These are phyloP conservation scores for Ennomos fuscantarius DNA, from an alignment of 2,888 invertebrate genomes.

Conservation along the genomic window DNA sequence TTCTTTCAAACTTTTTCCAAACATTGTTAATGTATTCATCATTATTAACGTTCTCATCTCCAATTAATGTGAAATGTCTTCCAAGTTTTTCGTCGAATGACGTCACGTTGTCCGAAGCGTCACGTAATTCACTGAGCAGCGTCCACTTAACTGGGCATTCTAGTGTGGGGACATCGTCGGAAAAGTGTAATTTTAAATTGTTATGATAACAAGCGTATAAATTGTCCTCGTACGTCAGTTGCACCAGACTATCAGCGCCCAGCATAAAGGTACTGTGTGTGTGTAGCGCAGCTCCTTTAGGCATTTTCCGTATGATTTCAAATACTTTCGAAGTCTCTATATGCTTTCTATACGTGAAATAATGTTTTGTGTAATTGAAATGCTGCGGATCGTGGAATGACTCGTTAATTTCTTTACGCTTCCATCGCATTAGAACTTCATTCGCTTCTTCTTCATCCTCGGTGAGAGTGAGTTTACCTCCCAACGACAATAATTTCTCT, in stretches of 20 bases:
- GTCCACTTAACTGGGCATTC: slow-evolving; percentile 77
- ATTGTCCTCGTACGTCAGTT: slow-evolving; percentile 86
- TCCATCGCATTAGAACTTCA: slow-evolving; percentile 83
- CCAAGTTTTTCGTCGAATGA: slow-evolving; percentile 82
- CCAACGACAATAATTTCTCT: slow-evolving; percentile 78
- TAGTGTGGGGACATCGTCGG: slow-evolving; percentile 54
- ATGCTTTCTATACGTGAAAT: slow-evolving; percentile 84
- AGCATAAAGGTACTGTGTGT: slow-evolving; percentile 88
- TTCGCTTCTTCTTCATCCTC: slow-evolving; percentile 81
- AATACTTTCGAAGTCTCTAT: slow-evolving; percentile 88
- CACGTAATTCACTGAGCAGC: slow-evolving; percentile 77
- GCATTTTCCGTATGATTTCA: slow-evolving; percentile 87
- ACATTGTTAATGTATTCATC: slow-evolving; percentile 78
- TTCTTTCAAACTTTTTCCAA: slow-evolving; percentile 85
- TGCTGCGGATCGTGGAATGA: slow-evolving; percentile 75
- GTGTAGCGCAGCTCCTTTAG: slow-evolving; percentile 91
- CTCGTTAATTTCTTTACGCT: slow-evolving; percentile 78
- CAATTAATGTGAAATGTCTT: slow-evolving; percentile 82
- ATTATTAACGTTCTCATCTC: slow-evolving; percentile 65
- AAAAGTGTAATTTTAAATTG: slow-evolving; percentile 68
- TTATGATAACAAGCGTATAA: slow-evolving; percentile 82
- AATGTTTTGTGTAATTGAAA: slow-evolving; percentile 88
- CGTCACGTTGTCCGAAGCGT: slow-evolving; percentile 64
- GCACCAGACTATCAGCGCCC: slow-evolving; percentile 85
- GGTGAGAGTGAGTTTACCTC: slow-evolving; percentile 75